A percentile compares a stretch with the other conserved stretches of the same genome.
Evolutionary conservation across 2,113 vertebrate genomes (phyloP).

Genomic region (Passer domesticus): DNA sequence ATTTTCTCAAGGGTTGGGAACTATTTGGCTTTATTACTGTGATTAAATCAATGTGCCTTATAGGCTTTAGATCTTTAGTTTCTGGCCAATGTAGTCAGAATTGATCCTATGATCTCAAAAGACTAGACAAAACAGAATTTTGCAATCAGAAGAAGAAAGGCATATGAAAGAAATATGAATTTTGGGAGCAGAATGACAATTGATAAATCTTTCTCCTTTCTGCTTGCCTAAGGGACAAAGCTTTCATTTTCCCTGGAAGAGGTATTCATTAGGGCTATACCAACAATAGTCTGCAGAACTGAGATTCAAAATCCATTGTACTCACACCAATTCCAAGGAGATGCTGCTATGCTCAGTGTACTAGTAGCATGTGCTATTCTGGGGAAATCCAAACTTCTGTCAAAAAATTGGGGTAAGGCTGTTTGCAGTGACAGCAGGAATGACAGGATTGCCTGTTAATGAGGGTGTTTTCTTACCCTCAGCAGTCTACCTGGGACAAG

Average conservation of each 20-base stretch:
- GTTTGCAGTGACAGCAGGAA: not conserved
- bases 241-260: not conserved
- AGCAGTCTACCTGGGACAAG: not conserved
- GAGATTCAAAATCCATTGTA: not conserved
- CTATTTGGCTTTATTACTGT: not conserved
- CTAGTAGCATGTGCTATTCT: not conserved
- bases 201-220: not conserved
- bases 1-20: not conserved
- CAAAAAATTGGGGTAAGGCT: not conserved
- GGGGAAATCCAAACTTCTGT: not conserved
- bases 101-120: not conserved
- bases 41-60: not conserved
- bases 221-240: not conserved
- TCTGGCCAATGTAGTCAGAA: not conserved
- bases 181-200: not conserved
- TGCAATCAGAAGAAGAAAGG: not conserved
- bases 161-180: not conserved
- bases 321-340: not conserved
- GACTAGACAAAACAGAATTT: not conserved
- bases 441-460: not conserved
- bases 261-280: not conserved
- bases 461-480: not conserved
- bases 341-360: not conserved
- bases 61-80: not conserved
- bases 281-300: not conserved